phyloP scores from a whole-genome alignment of 2,113 vertebrate species.

The Scatophagus argus region DNA sequence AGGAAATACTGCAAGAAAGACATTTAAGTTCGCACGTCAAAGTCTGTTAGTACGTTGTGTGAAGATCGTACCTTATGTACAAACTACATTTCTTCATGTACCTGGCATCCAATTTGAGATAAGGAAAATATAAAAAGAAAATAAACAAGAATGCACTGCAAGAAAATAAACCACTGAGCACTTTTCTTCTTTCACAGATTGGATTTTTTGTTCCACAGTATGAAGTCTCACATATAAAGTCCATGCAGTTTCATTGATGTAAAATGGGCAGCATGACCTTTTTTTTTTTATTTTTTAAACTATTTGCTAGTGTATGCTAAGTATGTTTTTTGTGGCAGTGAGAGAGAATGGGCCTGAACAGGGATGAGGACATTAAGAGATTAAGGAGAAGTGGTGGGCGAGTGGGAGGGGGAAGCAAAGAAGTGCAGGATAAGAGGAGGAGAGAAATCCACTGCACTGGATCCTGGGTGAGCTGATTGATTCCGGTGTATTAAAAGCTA shows the following conservation, averaged over 20 bases:
- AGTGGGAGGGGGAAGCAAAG: not conserved
- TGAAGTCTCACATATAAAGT: not conserved
- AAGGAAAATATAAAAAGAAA: not conserved
- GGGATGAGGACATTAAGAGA: constrained; percentile 20
- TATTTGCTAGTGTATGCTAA: not conserved
- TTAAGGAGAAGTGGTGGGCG: constrained; percentile 15
- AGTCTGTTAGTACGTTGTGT: not conserved
- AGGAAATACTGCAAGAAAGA: not conserved
- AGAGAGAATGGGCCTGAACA: not conserved
- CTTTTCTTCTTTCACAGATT: constrained; percentile 7
- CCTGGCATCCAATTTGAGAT: constrained; percentile 30
- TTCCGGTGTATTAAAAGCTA: constrained; percentile 29
- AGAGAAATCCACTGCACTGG: not conserved
- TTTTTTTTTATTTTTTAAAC: too few relatives aligned
- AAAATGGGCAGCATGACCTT: not conserved
- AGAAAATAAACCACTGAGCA: not conserved
- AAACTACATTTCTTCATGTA: not conserved
- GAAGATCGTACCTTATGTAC: not conserved
- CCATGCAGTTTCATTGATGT: not conserved
- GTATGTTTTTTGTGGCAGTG: not conserved
- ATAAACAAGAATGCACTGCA: not conserved
- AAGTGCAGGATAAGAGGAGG: not conserved
- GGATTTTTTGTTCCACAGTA: constrained; percentile 1
- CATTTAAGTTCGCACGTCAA: not conserved
- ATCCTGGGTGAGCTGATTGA: constrained; percentile 19